Percentiles rank a stretch among this genome's conserved stretches.
Conservation (phyloP, 2,888 invertebrate genomes). For the Callinectes sapidus region DNA sequence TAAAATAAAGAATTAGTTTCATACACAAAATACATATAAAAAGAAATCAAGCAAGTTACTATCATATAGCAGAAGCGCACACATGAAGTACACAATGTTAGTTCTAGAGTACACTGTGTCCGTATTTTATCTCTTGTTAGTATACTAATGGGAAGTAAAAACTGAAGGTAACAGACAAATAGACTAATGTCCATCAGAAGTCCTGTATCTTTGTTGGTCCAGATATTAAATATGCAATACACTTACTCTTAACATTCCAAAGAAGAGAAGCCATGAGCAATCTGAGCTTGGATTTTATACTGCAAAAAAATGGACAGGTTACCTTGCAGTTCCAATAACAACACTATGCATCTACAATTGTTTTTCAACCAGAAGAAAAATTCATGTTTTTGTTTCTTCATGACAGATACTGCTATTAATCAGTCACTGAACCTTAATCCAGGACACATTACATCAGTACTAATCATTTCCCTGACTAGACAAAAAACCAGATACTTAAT, state of each 20-base stretch:
- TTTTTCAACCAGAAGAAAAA: background rate
- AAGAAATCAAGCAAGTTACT: background rate
- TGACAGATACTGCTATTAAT: background rate
- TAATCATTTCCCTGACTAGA: background rate
- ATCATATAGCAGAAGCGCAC: background rate
- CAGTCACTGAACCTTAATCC: background rate
- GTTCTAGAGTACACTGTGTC: background rate
- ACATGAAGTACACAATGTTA: background rate
- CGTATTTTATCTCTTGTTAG: background rate
- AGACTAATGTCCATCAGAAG: background rate
- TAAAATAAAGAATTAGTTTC: background rate
- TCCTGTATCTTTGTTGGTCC: background rate
- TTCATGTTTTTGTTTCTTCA: background rate
- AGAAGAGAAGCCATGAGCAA: constrained; percentile 48
- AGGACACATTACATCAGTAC: background rate
- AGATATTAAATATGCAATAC: background rate
- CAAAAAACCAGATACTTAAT: background rate
- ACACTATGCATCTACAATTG: background rate
- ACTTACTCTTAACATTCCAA: constrained; percentile 54
- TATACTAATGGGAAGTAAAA: background rate
- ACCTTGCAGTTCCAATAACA: background rate
- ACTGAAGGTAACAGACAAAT: background rate
- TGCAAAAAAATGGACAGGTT: constrained; percentile 42
- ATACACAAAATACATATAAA: background rate
- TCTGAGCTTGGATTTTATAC: constrained; percentile 41